These are phyloP conservation scores for Brachylomia viminalis DNA, from an alignment of 2,888 invertebrate species.

Conservation along the genomic window DNA sequence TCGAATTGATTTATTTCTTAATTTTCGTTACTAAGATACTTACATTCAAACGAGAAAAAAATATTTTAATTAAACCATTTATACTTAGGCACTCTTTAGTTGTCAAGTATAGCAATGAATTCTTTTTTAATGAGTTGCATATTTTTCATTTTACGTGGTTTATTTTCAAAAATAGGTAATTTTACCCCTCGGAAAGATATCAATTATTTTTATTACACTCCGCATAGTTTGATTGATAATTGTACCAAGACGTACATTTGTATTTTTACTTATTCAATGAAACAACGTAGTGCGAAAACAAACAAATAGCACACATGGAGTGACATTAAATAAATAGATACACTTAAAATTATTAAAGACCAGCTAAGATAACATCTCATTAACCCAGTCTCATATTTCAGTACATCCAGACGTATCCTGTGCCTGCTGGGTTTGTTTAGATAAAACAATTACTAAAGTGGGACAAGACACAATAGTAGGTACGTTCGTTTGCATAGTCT, in stretches of 20 bases:
- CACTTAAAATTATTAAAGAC: constrained; percentile 43
- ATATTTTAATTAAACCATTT: background rate
- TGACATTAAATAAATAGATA: constrained; percentile 42
- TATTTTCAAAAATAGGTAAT: background rate
- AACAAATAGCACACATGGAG: constrained; percentile 6
- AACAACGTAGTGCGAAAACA: background rate
- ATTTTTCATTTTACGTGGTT: background rate
- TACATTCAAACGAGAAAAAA: no score
- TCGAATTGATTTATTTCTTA: background rate
- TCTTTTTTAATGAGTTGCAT: background rate
- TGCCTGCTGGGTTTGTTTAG: constrained; percentile 43
- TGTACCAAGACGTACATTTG: background rate
- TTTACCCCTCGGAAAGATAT: background rate
- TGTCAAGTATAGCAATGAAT: background rate
- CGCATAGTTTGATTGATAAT: background rate
- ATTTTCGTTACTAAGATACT: background rate
- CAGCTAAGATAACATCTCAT: constrained; percentile 33
- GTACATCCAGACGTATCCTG: constrained; percentile 56
- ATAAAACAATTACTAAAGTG: constrained; percentile 55
- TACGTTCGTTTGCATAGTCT: constrained; percentile 59
- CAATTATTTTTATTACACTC: background rate
- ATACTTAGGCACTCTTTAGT: background rate
- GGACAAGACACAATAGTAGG: constrained; percentile 59
- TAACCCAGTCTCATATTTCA: constrained; percentile 46
- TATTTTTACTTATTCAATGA: no score